Evolutionary conservation across 2,113 vertebrate genomes (phyloP), one percentile per base, ranked within the genome.

Genomic region (Neogobius melanostomus): DNA sequence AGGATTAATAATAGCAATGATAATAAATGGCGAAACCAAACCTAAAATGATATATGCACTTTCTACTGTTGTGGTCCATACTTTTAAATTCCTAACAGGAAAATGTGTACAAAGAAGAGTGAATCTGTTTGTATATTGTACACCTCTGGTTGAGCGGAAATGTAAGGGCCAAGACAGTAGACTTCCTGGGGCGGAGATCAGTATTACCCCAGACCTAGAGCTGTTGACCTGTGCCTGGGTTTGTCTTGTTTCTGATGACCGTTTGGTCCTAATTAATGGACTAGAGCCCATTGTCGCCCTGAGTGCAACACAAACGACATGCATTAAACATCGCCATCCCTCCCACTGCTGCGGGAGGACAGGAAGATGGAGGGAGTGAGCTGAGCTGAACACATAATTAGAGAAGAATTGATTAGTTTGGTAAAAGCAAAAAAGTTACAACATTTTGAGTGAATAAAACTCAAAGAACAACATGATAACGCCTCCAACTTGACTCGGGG

Each of bases 221-320:
- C 84, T 82, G 83, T 86, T 87, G 89, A 92, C 91, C 89, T 86
- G 81, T 81, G 83, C 42, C 88, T 47, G 76, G 76, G 87, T 87
- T 77, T 80, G 84, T 90, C 88, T 89, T 89, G 87, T 91, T 93
- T 88, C 90, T 84, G 91, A 89, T 61, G 84, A 87, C 84, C 87
- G 46, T 90, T 91, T 88, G 81, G 87, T 90, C 83, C 90, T 92
- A 92, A 93, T 93, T 93, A 93, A 93, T 91, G 88, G 90, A 93
- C 90, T 91, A 75, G 73, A 88, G 87, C 86, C 89, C 87, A 86
- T 89, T 91, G 82, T 76, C 66, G 87, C 76, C 47, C 79, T 78
- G 81, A 89, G 85, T 90, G 87, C 88, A 91, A 92, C 86, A 91
- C 87, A 90, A 88, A 89, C 80, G 79, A 53, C 86, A 91, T 92